Base-by-base conservation (phyloP, 2,113 vertebrate species). In the Zingel zingel region DNA sequence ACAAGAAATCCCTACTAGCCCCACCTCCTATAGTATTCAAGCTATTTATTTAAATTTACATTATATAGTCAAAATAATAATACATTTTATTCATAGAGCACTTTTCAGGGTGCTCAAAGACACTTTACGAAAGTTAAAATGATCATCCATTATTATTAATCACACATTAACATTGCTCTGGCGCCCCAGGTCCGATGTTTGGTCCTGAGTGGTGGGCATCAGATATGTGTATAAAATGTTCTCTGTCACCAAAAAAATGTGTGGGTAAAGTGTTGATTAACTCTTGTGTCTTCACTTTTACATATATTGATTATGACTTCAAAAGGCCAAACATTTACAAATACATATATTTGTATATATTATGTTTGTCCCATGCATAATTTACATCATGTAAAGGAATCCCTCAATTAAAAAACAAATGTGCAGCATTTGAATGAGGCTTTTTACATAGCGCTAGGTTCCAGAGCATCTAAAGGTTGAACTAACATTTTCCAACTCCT, bases 21-120 rank as follows among this genome's bases (percentile, higher is more conserved):
- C n/a, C 47, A 33, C 36, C 50, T 69, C 36, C 21, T 33, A 11
- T 43, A 5, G 9, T 25, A 62, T 59, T 74, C 1, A 58, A 57
- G 3, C 53, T 81, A 71, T 81, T 83, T 85, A 74, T 73, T 43
- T 69, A 3, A 33, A 78, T 53, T 77, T 66, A 27, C 5, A 70
- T n/a, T 21, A 50, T 43, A 64, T 39, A 39, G 39, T 39, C 8
- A 39, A 39, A 39, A 39, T 39, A 39, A 43, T 11, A 43, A 11
- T 3, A 43, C 6, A 43, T 39, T 10, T 10, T 39, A 43, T 43
- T 10, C 11, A 43, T 43, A 43, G 10, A 43, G 39, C 39, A 43
- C 9, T 43, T 43, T 43, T 11, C 9, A 43, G 10, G 10, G 39
- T 43, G 11, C 6, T 33, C 33, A 33, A 33, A 33, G 33, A 33